These are phyloP conservation scores for Chironomus striatipennis DNA, from an alignment of 1,140 invertebrate genomes.

Conservation along the genomic window DNA sequence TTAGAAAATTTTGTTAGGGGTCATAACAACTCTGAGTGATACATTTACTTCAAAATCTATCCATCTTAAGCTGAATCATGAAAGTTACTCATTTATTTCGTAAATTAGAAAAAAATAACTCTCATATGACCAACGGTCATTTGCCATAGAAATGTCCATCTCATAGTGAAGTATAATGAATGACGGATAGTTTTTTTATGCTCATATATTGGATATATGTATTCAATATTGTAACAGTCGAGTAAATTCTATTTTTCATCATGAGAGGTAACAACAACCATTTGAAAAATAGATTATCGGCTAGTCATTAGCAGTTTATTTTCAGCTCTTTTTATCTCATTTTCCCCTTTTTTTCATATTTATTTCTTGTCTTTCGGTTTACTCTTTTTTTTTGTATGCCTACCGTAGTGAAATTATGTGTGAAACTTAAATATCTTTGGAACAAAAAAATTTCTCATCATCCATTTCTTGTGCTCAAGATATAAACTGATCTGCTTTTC, in stretches of 20 bases:
- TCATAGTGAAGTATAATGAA: background rate
- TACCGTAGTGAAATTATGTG: background rate
- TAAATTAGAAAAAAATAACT: no score
- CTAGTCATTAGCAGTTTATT: conserved; percentile 21
- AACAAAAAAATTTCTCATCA: no score
- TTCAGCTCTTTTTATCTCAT: background rate
- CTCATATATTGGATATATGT: no score
- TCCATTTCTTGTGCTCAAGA: no score
- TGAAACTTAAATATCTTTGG: no score
- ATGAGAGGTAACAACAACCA: background rate
- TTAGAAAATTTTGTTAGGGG: no score
- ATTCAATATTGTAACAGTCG: no score
- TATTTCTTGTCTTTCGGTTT: background rate
- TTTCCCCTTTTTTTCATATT: background rate
- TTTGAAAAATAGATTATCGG: conserved; percentile 19
- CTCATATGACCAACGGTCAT: background rate
- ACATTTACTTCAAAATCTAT: no score
- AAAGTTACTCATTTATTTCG: no score
- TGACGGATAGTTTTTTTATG: conserved; percentile 18
- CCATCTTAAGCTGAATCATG: no score
- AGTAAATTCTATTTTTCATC: background rate
- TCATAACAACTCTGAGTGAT: no score
- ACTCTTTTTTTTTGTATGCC: background rate
- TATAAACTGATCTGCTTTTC: background rate
- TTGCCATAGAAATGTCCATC: conserved; percentile 6